Percentiles rank a stretch among this genome's conserved stretches.
Evolutionary conservation across 1,140 invertebrate genomes (phyloP).

Genomic region (Zaprionus camerounensis): DNA sequence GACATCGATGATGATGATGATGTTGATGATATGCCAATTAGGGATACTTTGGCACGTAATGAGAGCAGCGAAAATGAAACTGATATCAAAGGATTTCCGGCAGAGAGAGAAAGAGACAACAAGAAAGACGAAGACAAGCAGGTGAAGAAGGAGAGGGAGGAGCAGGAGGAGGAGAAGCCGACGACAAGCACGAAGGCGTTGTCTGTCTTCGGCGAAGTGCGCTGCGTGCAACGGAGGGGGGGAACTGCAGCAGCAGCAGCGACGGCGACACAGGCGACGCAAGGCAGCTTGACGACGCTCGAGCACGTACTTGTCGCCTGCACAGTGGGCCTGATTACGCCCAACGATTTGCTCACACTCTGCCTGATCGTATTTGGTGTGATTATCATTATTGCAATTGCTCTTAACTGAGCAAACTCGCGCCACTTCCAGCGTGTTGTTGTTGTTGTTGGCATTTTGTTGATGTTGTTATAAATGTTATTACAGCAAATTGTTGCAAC

Average conservation of each 20-base stretch:
- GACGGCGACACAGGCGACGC: conserved; percentile 21
- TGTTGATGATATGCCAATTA: conserved; percentile 43
- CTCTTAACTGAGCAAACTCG: conserved; percentile 55
- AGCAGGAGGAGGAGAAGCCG: conserved; percentile 38
- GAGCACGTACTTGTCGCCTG: conserved; percentile 83
- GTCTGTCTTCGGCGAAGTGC: conserved; percentile 71
- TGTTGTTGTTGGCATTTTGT: conserved; percentile 22
- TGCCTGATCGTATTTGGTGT: conserved; percentile 89
- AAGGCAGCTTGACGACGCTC: conserved; percentile 68
- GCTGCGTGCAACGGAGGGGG: conserved; percentile 26
- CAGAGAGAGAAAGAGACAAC: background rate
- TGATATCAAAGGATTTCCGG: conserved; percentile 62
- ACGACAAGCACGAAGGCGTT: conserved; percentile 69
- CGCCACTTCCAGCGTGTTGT: conserved; percentile 8
- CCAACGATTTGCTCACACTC: conserved; percentile 87
- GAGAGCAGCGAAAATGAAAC: conserved; percentile 31
- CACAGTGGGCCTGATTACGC: conserved; percentile 78
- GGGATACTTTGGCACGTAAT: conserved; percentile 55
- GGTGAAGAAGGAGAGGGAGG: conserved; percentile 6
- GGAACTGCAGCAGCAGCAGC: conserved; percentile 18
- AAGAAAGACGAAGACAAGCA: background rate
- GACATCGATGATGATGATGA: background rate
- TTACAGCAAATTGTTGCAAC: conserved; percentile 45
- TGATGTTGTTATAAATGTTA: conserved; percentile 41
- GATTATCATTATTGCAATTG: conserved; percentile 88